A percentile compares a stretch with the other conserved stretches of the same genome.
Evolutionary conservation across 64 coral and sea anemone genomes (phyloP).

Genomic region (Montipora capricornis): DNA sequence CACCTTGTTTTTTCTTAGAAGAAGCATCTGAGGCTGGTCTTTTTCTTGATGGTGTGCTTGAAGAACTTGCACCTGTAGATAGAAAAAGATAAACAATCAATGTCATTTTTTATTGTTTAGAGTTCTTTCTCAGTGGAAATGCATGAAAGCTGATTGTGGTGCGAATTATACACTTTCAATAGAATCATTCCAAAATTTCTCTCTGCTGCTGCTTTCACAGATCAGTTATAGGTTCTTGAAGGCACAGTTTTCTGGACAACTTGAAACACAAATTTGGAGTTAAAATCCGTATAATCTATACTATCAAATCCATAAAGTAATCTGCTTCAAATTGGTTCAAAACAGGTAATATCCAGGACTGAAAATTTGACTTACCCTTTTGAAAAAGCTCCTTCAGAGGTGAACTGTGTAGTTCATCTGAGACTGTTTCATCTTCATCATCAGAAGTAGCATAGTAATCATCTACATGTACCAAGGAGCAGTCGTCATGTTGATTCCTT

Average conservation of each 20-base stretch:
- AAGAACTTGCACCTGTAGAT: background rate
- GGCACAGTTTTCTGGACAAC: background rate
- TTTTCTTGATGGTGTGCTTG: slow-evolving; percentile 1
- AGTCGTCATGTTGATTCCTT: background rate
- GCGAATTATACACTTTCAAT: background rate
- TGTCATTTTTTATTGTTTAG: background rate
- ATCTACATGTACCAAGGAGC: slow-evolving; percentile 1
- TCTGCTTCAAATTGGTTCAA: background rate
- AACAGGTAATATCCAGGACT: background rate
- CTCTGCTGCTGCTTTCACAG: background rate
- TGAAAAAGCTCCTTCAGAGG: slow-evolving; percentile 10
- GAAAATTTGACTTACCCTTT: slow-evolving; percentile 7
- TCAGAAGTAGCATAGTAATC: background rate
- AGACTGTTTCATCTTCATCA: background rate
- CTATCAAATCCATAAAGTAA: background rate
- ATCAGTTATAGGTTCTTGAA: background rate
- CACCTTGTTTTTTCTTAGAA: background rate
- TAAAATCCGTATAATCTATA: background rate
- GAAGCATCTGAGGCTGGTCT: background rate
- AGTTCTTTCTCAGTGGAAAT: slow-evolving; percentile 1
- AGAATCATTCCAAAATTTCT: background rate
- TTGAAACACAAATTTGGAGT: slow-evolving; percentile 1
- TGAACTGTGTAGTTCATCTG: background rate
- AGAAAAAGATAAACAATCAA: background rate
- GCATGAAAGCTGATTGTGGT: slow-evolving; percentile 1